These are phyloP conservation scores for Boloria euphrosyne DNA, from an alignment of 2,888 invertebrate genomes.

Conservation along the genomic window DNA sequence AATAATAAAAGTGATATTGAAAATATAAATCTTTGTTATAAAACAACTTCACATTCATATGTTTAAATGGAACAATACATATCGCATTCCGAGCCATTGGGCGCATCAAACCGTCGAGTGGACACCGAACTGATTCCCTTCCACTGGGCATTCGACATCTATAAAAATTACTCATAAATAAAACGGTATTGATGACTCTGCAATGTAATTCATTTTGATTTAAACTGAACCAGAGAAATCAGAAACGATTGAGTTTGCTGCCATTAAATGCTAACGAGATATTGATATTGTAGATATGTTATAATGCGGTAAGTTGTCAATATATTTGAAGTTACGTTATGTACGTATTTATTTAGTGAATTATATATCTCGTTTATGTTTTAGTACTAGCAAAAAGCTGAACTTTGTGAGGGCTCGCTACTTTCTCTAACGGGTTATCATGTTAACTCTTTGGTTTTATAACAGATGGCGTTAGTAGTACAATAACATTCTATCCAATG, in stretches of 20 bases:
- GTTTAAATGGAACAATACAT: conserved; percentile 66
- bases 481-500: too few relatives aligned
- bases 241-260: conserved; percentile 1
- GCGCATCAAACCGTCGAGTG: conserved; percentile 59
- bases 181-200: conserved; percentile 25
- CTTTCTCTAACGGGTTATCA: too few relatives aligned
- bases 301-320: too few relatives aligned
- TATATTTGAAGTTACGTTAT: too few relatives aligned
- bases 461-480: too few relatives aligned
- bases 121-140: conserved; percentile 61
- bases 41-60: conserved; percentile 46
- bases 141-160: conserved; percentile 50
- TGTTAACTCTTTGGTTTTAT: too few relatives aligned
- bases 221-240: conserved; percentile 15
- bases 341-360: too few relatives aligned
- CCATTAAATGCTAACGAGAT: too few relatives aligned
- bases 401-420: too few relatives aligned
- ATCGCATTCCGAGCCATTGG: conserved; percentile 63
- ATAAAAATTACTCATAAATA: conserved; percentile 39
- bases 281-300: too few relatives aligned
- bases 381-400: too few relatives aligned
- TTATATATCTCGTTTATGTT: too few relatives aligned
- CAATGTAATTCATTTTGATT: conserved; percentile 28
- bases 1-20: background rate
- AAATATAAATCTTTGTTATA: background rate